phyloP scores from a whole-genome alignment of 2,797 vertebrate genomes.

The Tachyglossus aculeatus region DNA sequence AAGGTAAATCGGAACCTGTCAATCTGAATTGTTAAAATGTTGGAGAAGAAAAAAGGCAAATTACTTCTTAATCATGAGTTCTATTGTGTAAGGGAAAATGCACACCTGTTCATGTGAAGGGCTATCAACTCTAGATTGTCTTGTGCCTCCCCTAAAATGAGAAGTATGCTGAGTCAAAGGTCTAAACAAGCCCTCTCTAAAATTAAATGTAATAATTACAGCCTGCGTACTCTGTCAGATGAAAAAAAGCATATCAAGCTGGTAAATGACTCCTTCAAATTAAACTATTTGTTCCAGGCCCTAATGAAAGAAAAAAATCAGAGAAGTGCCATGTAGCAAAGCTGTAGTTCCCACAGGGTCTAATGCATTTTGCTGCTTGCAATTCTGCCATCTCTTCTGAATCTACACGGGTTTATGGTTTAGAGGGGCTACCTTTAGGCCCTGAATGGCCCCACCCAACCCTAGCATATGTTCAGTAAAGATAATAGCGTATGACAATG shows the following conservation, averaged over 20 bases:
- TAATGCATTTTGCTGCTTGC: too few species aligned
- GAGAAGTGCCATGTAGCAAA: too few species aligned
- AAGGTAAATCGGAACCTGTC: neutral
- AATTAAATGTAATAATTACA: neutral
- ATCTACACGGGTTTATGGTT: too few species aligned
- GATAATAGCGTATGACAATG: too few species aligned
- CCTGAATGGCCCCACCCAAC: too few species aligned
- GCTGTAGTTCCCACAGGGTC: too few species aligned
- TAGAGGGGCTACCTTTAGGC: too few species aligned
- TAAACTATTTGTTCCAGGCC: too few species aligned
- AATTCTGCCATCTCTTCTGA: too few species aligned
- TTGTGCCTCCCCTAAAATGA: neutral
- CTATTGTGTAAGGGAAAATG: neutral
- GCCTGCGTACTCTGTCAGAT: neutral
- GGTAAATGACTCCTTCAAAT: neutral
- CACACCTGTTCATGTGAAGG: neutral
- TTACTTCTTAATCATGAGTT: conserved; percentile 17
- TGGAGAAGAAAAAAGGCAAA: conserved; percentile 9
- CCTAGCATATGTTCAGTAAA: too few species aligned
- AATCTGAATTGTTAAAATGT: conserved; percentile 10
- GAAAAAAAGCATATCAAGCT: neutral
- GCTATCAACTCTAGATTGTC: neutral
- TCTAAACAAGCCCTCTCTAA: neutral
- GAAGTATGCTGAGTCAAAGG: neutral
- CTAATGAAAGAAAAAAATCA: too few species aligned